Percentiles rank a stretch among this genome's conserved stretches.
phyloP scores from a whole-genome alignment of 2,113 vertebrate genomes.

The Corythaixoides concolor region DNA sequence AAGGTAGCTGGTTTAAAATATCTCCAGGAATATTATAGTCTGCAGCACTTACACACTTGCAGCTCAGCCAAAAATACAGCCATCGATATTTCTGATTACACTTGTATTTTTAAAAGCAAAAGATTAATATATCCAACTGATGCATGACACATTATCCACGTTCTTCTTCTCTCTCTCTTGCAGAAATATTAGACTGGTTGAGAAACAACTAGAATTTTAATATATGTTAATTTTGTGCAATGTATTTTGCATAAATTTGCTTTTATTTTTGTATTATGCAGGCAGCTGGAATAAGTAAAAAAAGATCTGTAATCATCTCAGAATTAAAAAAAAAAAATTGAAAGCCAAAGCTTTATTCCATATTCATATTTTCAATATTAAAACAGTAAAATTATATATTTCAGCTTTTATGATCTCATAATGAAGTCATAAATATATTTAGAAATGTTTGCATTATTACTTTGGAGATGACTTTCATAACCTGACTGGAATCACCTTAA shows the following conservation, averaged over 20 bases:
- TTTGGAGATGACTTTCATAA: not conserved
- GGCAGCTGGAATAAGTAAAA: slow-evolving; percentile 26
- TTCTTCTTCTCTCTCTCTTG: not conserved
- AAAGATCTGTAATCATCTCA: not conserved
- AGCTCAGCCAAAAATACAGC: not conserved
- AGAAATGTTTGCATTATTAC: not conserved
- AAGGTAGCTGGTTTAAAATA: not conserved
- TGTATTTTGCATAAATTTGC: slow-evolving; percentile 30
- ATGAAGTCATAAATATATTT: not conserved
- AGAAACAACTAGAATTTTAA: slow-evolving; percentile 13
- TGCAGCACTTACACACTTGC: not conserved
- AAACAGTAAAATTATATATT: not conserved
- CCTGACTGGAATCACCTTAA: not conserved
- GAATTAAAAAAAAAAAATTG: not conserved
- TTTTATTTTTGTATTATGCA: slow-evolving; percentile 9
- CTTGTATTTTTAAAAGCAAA: not conserved
- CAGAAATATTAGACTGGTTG: not conserved
- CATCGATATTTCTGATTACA: not conserved
- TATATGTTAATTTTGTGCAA: not conserved
- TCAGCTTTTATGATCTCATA: not conserved
- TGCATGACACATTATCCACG: not conserved
- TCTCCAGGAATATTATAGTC: not conserved
- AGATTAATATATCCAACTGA: not conserved
- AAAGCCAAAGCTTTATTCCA: not conserved
- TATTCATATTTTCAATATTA: not conserved